Base-by-base conservation (phyloP, 2,797 vertebrate species). In the Yasuhikotakia modesta region DNA sequence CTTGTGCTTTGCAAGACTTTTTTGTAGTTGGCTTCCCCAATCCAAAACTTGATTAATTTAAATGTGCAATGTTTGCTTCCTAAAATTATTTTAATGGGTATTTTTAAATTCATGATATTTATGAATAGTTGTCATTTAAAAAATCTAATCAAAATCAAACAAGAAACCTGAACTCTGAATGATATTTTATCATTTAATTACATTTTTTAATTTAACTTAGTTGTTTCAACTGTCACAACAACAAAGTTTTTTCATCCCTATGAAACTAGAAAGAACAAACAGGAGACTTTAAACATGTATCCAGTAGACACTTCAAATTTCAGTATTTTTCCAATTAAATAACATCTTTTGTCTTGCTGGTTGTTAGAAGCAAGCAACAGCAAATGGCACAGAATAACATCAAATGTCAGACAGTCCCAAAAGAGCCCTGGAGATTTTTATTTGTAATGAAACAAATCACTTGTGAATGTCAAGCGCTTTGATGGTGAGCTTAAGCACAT, bases 381-480 rank as follows among this genome's bases (percentile, higher is more conserved):
- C 78, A 81, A 84, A 85, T 75, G 67, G 46, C 67, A 79, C 21
- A n/a, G 69, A 79, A 78, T 57, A 39, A 58, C 22, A 75, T 71
- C 57, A 79, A 81, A 82, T 82, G 81, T 81, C 85, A 82, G 45
- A 45, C 55, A 76, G 75, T 73, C 73, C 58, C 79, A 70, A 55
- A 78, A 70, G 78, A 81, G 74, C 76, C 32, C 35, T 19, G 50
- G 24, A 75, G 43, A 76, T 80, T 79, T 79, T 84, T 78, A 57
- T 21, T 48, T 66, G 78, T 81, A 84, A 85, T 82, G 73, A 84
- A 85, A 82, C 83, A 83, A 83, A 86, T 80, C 66, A 73, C 73
- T 80, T 83, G 85, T 82, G 85, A 86, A 87, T 84, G 83, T 81
- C 82, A 83, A 71, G 61, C 66, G 73, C 72, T 82, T 82, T 74